phyloP scores from a whole-genome alignment of 2,797 vertebrate genomes.

The Mormyrops boulengeri region DNA sequence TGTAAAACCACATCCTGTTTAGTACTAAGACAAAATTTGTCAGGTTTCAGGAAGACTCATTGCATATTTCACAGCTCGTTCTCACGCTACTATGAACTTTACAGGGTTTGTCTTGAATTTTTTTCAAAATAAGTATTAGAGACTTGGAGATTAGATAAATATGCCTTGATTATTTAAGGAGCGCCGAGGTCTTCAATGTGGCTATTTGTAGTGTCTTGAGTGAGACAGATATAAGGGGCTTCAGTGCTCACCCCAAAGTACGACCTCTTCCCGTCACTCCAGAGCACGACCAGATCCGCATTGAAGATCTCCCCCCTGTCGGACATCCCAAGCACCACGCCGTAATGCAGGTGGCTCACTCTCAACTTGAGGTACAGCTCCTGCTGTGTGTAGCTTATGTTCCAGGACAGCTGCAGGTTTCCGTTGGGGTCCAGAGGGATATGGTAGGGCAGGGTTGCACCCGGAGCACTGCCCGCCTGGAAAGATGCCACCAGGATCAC shows the following conservation, averaged over 20 bases:
- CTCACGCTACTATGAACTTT: neutral
- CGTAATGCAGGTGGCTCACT: slow-evolving; percentile 56
- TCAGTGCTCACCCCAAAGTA: slow-evolving; percentile 66
- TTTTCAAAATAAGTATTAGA: neutral
- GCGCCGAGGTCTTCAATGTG: neutral
- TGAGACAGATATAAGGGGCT: neutral
- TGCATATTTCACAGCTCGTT: neutral
- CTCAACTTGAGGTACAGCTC: slow-evolving; percentile 71
- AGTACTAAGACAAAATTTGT: neutral
- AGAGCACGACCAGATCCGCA: slow-evolving; percentile 80
- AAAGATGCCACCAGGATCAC: slow-evolving; percentile 83
- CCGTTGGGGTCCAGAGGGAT: slow-evolving; percentile 76
- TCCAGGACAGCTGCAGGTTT: slow-evolving; percentile 79
- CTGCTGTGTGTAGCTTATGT: slow-evolving; percentile 73
- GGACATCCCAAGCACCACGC: slow-evolving; percentile 86
- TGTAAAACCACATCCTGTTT: neutral
- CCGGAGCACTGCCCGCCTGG: slow-evolving; percentile 49
- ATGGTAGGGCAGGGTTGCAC: slow-evolving; percentile 67
- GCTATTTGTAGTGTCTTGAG: neutral
- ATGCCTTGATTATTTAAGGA: neutral
- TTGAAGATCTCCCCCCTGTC: slow-evolving; percentile 77
- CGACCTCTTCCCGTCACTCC: slow-evolving; percentile 66
- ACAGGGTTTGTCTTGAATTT: neutral
- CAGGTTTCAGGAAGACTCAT: neutral
- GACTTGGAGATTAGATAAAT: neutral